phyloP scores from a whole-genome alignment of 2,888 invertebrate genomes.

The Chrysolina haemoptera region DNA sequence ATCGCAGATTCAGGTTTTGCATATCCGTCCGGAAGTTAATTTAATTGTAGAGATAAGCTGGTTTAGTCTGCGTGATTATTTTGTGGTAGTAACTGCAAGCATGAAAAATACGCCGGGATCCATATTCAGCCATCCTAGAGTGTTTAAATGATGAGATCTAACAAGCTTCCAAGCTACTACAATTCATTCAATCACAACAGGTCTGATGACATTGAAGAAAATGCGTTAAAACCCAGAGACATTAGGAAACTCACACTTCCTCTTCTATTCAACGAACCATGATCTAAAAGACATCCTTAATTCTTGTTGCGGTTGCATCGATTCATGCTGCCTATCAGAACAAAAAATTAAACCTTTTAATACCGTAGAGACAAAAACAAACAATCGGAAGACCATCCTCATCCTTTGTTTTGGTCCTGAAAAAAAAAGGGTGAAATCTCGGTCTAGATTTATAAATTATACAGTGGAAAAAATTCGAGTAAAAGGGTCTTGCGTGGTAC shows the following conservation, averaged over 20 bases:
- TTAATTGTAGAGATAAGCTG: too few relatives aligned
- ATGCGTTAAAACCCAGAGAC: too few relatives aligned
- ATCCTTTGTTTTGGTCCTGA: slow-evolving; percentile 59
- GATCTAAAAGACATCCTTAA: not conserved
- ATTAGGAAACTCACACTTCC: not conserved
- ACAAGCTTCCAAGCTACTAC: too few relatives aligned
- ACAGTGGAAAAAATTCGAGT: slow-evolving; percentile 38
- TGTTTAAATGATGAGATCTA: too few relatives aligned
- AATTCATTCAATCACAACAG: too few relatives aligned
- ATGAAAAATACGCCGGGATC: too few relatives aligned
- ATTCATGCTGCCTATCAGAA: not conserved
- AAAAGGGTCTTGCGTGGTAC: slow-evolving; percentile 55
- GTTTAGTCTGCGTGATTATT: too few relatives aligned
- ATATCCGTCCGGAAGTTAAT: too few relatives aligned
- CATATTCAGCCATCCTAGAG: too few relatives aligned
- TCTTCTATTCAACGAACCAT: not conserved
- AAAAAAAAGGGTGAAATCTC: slow-evolving; percentile 55
- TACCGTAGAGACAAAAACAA: slow-evolving; percentile 43
- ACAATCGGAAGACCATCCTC: slow-evolving; percentile 49
- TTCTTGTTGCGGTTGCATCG: slow-evolving; percentile 2
- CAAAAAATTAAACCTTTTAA: slow-evolving; percentile 33
- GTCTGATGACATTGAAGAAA: too few relatives aligned
- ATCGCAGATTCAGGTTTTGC: too few relatives aligned
- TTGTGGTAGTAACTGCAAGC: too few relatives aligned
- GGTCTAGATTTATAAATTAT: slow-evolving; percentile 61